Base-by-base conservation (phyloP, 2,113 vertebrate species). In the Tenebrosternarchus preto region DNA sequence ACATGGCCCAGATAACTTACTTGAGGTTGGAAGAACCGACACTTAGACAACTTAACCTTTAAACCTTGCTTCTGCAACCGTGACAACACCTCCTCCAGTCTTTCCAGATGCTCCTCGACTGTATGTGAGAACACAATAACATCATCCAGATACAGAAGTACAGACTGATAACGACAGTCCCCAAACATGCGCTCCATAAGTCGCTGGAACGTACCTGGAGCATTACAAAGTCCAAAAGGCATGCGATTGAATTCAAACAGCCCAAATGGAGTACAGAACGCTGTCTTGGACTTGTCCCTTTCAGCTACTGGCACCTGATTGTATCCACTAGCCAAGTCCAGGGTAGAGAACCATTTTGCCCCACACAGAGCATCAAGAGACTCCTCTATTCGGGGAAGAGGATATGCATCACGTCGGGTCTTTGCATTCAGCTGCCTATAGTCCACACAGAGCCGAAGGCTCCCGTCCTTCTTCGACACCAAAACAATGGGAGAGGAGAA, bases 131-230 rank as follows among this genome's bases (percentile, higher is more conserved):
- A 76, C 5, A 76, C 63, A 57, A 76, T 50, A 0, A 50, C 72
- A 31, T 81, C 80, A 29, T 81, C 80, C 15, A 76, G 50, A 3
- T 66, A 74, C 3, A 80, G 7, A 3, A 80, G 43, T 0, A 80
- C 70, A 20, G 78, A 76, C 19, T 81, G 80, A 19, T 73, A 81
- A 0, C 55, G 24, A 0, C 9, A 36, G 20, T 75, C 73, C 7
- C 80, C 80, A 76, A 81, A 76, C 31, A 80, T 73, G 2, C 17
- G 22, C 55, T 80, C 68, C n/a, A n/a, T n/a, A n/a, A n/a, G 57
- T 6, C 24, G 24, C 64, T 78, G 50, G 33, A 78, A 78, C 0
- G 61, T 77, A 5, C 56, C 70, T 25, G 36, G 59, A 1, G 20
- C 59, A 61, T 71, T 20, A 2, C 31, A 71, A 2, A 73, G 70